These are phyloP conservation scores for Lasaia peninsularis DNA, from an alignment of 1,140 invertebrate genomes.

Conservation along the genomic window DNA sequence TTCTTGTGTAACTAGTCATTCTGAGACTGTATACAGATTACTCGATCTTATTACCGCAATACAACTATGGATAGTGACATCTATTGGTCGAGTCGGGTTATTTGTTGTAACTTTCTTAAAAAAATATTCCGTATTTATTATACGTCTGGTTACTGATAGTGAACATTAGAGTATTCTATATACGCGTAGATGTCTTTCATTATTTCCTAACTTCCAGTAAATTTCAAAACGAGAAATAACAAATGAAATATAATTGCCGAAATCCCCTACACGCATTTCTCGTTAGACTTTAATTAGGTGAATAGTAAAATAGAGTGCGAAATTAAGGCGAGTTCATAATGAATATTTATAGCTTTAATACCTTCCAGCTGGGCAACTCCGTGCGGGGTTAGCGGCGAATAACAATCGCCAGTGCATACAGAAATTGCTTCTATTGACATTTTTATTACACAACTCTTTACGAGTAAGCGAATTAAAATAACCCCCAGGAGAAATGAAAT, in stretches of 20 bases:
- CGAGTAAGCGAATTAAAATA: constrained; percentile 15
- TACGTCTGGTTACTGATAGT: too few species aligned
- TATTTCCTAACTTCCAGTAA: too few species aligned
- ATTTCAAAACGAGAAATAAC: not conserved
- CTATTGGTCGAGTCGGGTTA: too few species aligned
- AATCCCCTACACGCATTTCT: constrained; percentile 6
- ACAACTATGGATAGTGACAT: too few species aligned
- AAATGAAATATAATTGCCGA: not conserved
- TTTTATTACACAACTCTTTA: constrained; percentile 27
- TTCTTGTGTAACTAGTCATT: too few species aligned
- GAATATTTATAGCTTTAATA: constrained; percentile 75
- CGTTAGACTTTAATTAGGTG: constrained; percentile 55
- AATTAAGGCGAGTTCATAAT: constrained; percentile 72
- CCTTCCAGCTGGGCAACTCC: constrained; percentile 49
- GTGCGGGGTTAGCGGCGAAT: constrained; percentile 44
- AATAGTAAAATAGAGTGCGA: constrained; percentile 64
- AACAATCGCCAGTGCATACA: constrained; percentile 51
- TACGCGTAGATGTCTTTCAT: too few species aligned
- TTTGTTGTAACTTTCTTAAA: too few species aligned
- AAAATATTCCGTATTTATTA: too few species aligned
- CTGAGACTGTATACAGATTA: too few species aligned
- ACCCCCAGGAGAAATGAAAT: not conserved
- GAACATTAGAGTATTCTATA: too few species aligned
- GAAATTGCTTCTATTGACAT: constrained; percentile 40
- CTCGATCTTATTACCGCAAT: too few species aligned